These are phyloP conservation scores for Platerodrilus igneus DNA, from an alignment of 2,888 invertebrate genomes.

Conservation along the genomic window DNA sequence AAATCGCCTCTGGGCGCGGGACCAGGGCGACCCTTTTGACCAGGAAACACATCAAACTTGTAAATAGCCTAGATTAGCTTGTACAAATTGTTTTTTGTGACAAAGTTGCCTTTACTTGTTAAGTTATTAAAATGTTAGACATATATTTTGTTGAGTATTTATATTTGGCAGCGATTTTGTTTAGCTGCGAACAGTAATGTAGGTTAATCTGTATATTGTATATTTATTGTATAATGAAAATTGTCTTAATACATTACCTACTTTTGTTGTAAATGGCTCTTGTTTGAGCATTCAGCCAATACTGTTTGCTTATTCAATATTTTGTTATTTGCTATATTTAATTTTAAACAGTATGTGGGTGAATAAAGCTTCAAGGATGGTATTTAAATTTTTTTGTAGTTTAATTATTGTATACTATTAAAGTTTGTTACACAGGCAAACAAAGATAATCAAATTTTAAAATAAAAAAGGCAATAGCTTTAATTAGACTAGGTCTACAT, in stretches of 20 bases:
- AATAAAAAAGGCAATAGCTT: no score
- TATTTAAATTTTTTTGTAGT: no score
- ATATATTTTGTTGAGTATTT: conserved; percentile 44
- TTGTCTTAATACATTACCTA: conserved; percentile 42
- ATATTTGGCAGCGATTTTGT: conserved; percentile 18
- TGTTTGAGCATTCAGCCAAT: conserved; percentile 38
- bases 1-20: conserved; percentile 45
- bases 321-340: conserved; percentile 32
- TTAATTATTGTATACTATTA: no score
- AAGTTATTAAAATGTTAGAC: conserved; percentile 44
- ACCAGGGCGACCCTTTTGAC: conserved; percentile 47
- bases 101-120: conserved; percentile 39
- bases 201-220: conserved; percentile 39
- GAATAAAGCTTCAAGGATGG: conserved; percentile 30
- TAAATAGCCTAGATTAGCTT: conserved; percentile 34
- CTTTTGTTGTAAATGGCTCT: conserved; percentile 27
- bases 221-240: conserved; percentile 37
- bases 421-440: no score
- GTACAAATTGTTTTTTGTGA: conserved; percentile 45
- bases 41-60: conserved; percentile 44
- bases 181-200: conserved; percentile 39
- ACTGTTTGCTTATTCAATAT: conserved; percentile 35
- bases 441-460: no score
- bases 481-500: no score
- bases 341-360: conserved; percentile 28